Base-by-base conservation (phyloP, 2,888 invertebrate species). In the Phanerotoma sp. region DNA sequence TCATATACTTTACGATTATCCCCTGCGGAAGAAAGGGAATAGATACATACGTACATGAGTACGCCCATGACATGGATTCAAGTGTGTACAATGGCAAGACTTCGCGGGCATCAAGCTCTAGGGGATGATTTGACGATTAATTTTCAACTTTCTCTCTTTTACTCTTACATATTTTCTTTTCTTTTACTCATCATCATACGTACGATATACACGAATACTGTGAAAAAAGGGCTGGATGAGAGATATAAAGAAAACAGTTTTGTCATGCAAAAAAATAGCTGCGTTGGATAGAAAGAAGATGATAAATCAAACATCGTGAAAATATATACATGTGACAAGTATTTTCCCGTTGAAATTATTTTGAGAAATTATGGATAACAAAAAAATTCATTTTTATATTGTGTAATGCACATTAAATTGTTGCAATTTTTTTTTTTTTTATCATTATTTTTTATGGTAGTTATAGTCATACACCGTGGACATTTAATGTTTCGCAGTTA, bases 1-100 rank as follows among this genome's bases (percentile, higher is more conserved):
- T 72, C 73, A 72, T 73, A 69, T 73, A 72, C 64, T 72, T 73
- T 73, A 72, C 68, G 72, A 70, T 70, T 66, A 61, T 62, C 56
- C 56, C 44, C 51, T 25, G 20, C 38, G 35, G 20, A 11, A 37
- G 44, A 44, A 45, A 30, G 21, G 28, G 45, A 32, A 32, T 20
- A 32, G 25, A 42, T 21, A 38, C 16, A 38, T 16, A 38, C 25
- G 38, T 16, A 20, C 38, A 38, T 10, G 38, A 38, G 38, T 38
- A 38, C 20, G 38, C 38, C 38, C 38, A 38, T 38, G 38, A 38
- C 38, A 18, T 9, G 9, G 25, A 25, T 11, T 18, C 18, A 15
- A 35, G 7, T 15, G 5, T 13, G n/a, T 15, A 35, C 38, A 38
- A 38, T 38, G 18, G 20, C 16, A 16, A 38, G 11, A 38, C 18